phyloP scores from a whole-genome alignment of 2,797 vertebrate genomes.

The Tympanoctomys barrerae region DNA sequence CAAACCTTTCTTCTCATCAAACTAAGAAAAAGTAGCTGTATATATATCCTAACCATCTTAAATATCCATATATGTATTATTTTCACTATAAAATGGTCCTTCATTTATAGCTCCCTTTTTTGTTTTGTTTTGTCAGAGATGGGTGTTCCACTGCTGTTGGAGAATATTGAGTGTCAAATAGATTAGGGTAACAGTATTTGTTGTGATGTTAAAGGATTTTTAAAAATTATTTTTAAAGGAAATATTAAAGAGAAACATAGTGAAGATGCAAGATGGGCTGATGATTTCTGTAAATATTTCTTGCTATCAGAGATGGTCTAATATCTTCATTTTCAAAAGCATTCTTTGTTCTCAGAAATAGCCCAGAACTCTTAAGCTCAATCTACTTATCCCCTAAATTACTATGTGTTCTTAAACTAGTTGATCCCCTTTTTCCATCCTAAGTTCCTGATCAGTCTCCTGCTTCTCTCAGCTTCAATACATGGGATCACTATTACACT shows the following conservation, averaged over 20 bases:
- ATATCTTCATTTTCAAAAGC: neutral
- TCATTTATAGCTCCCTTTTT: too few relatives aligned
- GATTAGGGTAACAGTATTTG: neutral
- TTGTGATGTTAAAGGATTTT: slow-evolving; percentile 9
- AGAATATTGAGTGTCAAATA: neutral
- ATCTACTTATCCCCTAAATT: neutral
- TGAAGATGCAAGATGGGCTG: neutral
- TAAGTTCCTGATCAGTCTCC: neutral
- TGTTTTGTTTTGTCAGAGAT: too few relatives aligned
- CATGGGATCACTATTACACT: neutral
- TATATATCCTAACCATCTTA: too few relatives aligned
- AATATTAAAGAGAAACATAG: neutral
- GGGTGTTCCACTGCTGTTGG: too few relatives aligned
- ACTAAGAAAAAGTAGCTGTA: too few relatives aligned
- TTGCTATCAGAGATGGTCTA: slow-evolving; percentile 11
- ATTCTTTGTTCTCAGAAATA: neutral
- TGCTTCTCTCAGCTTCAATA: neutral
- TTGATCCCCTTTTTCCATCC: neutral
- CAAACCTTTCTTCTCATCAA: too few relatives aligned
- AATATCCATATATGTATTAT: too few relatives aligned
- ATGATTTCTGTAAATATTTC: slow-evolving; percentile 19
- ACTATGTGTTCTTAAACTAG: neutral
- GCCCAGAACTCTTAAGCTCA: neutral
- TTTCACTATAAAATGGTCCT: too few relatives aligned
- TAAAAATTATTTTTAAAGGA: neutral